Percentiles rank a stretch among this genome's conserved stretches.
Conservation (phyloP, 2,888 invertebrate genomes). For the Ophioninae sp. region DNA sequence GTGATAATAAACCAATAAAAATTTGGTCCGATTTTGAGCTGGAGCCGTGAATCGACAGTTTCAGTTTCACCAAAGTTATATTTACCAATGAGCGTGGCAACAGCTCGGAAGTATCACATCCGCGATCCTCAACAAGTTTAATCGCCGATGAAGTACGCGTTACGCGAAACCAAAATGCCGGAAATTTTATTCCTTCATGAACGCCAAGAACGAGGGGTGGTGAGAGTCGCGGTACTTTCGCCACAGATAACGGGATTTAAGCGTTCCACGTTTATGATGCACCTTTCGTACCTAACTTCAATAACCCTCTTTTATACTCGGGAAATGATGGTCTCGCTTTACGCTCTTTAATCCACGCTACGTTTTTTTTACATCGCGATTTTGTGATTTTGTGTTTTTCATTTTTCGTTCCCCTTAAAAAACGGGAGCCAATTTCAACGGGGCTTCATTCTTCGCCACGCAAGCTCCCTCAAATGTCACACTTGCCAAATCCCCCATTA, state of each 20-base stretch:
- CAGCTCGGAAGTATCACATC: neutral
- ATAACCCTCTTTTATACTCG: neutral
- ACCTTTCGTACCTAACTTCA: slow-evolving; percentile 2
- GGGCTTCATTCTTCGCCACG: neutral
- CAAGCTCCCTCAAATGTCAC: neutral
- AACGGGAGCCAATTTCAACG: neutral
- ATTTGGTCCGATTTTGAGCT: too few relatives aligned
- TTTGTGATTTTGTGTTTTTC: too few relatives aligned
- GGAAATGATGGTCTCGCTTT: neutral
- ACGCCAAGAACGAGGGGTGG: neutral
- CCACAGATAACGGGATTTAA: neutral
- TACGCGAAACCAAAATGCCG: neutral
- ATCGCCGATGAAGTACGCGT: neutral
- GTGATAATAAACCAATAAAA: too few relatives aligned
- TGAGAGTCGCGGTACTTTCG: neutral
- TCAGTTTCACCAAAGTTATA: too few relatives aligned
- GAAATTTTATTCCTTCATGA: neutral
- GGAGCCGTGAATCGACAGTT: too few relatives aligned
- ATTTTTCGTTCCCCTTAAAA: neutral
- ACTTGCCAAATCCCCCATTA: slow-evolving; percentile 1
- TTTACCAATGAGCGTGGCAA: neutral
- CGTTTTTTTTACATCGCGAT: neutral
- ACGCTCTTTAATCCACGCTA: neutral
- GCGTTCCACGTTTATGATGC: neutral
- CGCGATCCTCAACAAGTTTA: neutral